These are phyloP conservation scores for Aleiodes testaceus DNA, from an alignment of 2,888 invertebrate genomes.

Conservation along the genomic window DNA sequence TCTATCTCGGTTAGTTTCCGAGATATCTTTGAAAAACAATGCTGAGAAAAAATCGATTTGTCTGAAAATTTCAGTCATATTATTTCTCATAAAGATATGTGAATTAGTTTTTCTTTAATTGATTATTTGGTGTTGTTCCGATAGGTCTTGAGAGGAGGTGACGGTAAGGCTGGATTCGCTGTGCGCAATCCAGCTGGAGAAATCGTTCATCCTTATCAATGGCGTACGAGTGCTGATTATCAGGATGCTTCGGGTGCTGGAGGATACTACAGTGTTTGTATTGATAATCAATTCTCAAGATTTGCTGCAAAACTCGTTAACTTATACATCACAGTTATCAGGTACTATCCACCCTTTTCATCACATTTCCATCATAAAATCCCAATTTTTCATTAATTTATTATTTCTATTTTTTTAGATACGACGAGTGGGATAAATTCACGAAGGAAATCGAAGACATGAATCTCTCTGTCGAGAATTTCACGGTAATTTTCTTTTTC, in stretches of 20 bases:
- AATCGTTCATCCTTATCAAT: conserved; percentile 91
- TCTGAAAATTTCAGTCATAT: no score
- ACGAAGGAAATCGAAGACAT: conserved; percentile 91
- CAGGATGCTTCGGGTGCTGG: conserved; percentile 87
- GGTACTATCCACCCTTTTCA: conserved; percentile 63
- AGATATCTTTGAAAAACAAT: no score
- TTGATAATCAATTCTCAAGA: conserved; percentile 94
- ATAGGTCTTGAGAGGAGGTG: conserved; percentile 92
- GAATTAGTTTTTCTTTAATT: not conserved
- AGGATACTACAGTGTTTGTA: conserved; percentile 92
- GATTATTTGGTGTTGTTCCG: not conserved
- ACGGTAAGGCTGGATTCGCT: conserved; percentile 94
- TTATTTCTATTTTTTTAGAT: conserved; percentile 73
- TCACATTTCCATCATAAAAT: conserved; percentile 15
- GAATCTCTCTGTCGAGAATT: conserved; percentile 91
- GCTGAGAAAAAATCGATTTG: no score
- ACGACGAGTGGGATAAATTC: conserved; percentile 95
- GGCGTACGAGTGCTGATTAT: conserved; percentile 91
- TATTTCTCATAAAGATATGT: no score
- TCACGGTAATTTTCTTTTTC: conserved; percentile 81
- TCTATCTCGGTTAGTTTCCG: no score
- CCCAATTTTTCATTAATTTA: not conserved
- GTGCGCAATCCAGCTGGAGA: conserved; percentile 89
- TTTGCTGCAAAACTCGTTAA: conserved; percentile 93
- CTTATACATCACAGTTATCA: conserved; percentile 91